A percentile compares a stretch with the other conserved stretches of the same genome.
phyloP scores from a whole-genome alignment of 2,113 vertebrate species.

The Cavia aperea region DNA sequence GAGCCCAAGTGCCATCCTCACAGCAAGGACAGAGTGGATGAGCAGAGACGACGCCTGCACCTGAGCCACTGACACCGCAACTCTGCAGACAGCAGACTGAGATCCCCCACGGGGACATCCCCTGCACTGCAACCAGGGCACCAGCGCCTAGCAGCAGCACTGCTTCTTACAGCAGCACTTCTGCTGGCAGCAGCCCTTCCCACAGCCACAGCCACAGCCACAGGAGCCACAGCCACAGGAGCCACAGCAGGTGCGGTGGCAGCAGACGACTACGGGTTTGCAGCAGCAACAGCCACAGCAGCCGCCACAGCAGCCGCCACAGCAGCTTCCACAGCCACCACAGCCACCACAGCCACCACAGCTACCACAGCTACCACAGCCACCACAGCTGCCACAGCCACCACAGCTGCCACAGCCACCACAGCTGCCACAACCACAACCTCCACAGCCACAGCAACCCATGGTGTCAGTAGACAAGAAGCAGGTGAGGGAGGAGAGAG shows the following conservation, averaged over 20 bases:
- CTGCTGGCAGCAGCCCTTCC: slow-evolving; percentile 32
- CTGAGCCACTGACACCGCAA: too few relatives aligned
- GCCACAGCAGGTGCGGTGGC: not conserved
- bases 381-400: not conserved
- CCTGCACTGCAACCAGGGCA: too few relatives aligned
- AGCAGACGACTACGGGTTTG: not conserved
- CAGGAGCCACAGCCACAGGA: not conserved
- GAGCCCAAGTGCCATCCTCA: too few relatives aligned
- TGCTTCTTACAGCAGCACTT: not conserved
- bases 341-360: not conserved
- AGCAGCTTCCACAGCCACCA: not conserved
- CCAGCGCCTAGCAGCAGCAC: not conserved
- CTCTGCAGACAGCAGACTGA: too few relatives aligned
- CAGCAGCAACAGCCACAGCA: not conserved
- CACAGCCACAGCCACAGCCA: not conserved
- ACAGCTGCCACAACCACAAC: not conserved
- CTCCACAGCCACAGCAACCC: not conserved
- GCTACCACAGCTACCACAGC: not conserved
- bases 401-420: too few relatives aligned
- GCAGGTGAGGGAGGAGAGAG: too few relatives aligned
- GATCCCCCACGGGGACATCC: too few relatives aligned
- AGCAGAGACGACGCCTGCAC: too few relatives aligned
- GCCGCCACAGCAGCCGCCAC: not conserved
- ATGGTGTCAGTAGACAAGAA: not conserved
- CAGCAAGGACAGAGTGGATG: too few relatives aligned